A percentile compares a stretch with the other conserved stretches of the same genome.
Conservation (phyloP, 2,797 vertebrate genomes). For the Thripadectes ignobilis region DNA sequence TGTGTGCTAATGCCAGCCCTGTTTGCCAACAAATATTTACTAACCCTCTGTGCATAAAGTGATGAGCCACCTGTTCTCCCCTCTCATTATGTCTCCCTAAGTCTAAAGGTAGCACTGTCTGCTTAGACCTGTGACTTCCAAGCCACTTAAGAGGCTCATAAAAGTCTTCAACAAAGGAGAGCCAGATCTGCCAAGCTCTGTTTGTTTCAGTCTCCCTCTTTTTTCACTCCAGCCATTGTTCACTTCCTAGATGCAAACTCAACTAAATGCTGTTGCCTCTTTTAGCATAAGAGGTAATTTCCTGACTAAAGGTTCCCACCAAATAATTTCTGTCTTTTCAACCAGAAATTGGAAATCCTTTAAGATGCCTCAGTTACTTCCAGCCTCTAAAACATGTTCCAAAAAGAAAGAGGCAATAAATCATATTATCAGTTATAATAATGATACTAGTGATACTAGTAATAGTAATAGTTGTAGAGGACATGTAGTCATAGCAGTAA, state of each 20-base stretch:
- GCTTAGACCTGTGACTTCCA: background rate
- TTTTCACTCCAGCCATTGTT: constrained; percentile 23
- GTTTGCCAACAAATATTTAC: constrained; percentile 69
- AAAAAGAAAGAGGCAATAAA: background rate
- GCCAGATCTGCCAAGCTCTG: background rate
- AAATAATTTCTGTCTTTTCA: constrained; percentile 10
- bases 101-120: constrained; percentile 3
- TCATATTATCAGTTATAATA: background rate
- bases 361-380: background rate
- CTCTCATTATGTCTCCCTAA: background rate
- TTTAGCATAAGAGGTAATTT: constrained; percentile 36
- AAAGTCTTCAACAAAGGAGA: background rate
- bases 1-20: constrained; percentile 38
- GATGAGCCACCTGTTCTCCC: constrained; percentile 54
- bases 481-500: background rate
- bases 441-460: rapidly evolving
- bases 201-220: constrained; percentile 16
- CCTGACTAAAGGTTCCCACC: constrained; percentile 6
- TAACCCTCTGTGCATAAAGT: constrained; percentile 27
- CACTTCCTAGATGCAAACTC: constrained; percentile 46
- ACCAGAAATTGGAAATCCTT: background rate
- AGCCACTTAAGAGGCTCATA: background rate
- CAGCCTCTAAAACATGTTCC: background rate
- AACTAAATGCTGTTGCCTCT: background rate
- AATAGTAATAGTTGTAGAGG: background rate